These are phyloP conservation scores for Microctonus brassicae DNA, from an alignment of 2,888 invertebrate genomes.

Conservation along the genomic window DNA sequence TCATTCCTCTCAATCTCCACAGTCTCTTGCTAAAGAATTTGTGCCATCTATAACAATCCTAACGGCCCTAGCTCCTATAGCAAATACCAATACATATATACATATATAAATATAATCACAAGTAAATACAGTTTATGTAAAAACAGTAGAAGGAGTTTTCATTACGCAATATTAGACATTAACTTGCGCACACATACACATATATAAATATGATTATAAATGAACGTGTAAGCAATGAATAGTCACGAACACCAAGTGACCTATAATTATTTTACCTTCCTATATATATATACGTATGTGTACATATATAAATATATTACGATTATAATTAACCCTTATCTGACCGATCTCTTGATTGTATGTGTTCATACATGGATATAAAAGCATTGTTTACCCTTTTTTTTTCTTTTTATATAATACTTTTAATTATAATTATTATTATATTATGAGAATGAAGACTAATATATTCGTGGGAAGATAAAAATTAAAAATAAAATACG, in stretches of 20 bases:
- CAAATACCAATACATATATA: constrained; percentile 14
- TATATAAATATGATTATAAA: neutral
- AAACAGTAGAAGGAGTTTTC: constrained; percentile 1
- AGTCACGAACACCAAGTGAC: constrained; percentile 11
- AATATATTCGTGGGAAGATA: too few species aligned
- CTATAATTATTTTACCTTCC: constrained; percentile 9
- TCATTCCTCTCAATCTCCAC: constrained; percentile 5
- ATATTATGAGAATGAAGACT: neutral
- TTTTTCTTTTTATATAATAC: neutral
- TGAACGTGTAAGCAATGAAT: neutral
- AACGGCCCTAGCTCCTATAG: constrained; percentile 28
- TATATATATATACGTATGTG: neutral
- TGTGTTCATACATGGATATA: neutral
- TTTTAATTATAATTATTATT: neutral
- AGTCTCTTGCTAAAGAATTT: constrained; percentile 25
- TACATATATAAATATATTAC: too few species aligned
- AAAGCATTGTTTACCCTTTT: neutral
- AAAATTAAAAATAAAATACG: neutral
- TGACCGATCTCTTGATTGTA: constrained; percentile 4
- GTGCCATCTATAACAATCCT: constrained; percentile 17
- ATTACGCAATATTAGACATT: constrained; percentile 14
- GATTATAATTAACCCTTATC: constrained; percentile 20
- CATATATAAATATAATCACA: neutral
- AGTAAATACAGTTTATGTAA: too few species aligned
- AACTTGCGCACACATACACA: neutral